Conservation (phyloP, 1,140 invertebrate genomes). For the Holcopasites calliopsidis region DNA sequence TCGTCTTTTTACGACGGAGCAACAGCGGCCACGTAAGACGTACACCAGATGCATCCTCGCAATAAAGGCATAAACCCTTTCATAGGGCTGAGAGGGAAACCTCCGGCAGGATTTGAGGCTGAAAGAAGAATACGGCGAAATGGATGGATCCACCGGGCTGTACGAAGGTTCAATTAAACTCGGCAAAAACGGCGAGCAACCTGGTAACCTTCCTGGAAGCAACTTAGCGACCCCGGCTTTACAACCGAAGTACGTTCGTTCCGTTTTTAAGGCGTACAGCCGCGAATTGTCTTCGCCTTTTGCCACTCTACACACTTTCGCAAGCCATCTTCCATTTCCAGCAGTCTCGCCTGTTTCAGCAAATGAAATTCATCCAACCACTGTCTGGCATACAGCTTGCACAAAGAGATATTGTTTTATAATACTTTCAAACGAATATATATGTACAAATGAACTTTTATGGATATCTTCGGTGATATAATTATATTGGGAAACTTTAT, state of each 20-base stretch:
- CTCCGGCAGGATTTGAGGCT: not conserved
- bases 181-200: conserved; percentile 61
- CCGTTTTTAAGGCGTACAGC: conserved; percentile 39
- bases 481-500: too few species aligned
- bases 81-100: conserved; percentile 59
- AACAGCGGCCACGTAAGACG: not conserved
- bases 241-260: conserved; percentile 32
- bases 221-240: conserved; percentile 56
- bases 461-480: too few species aligned
- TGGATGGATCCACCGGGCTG: conserved; percentile 68
- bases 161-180: conserved; percentile 73
- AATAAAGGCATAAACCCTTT: conserved; percentile 74
- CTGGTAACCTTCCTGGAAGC: conserved; percentile 54
- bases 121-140: conserved; percentile 58
- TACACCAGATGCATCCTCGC: conserved; percentile 54
- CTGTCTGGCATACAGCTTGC: too few species aligned
- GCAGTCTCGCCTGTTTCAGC: too few species aligned
- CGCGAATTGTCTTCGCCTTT: not conserved
- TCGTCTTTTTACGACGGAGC: conserved; percentile 53
- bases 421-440: too few species aligned
- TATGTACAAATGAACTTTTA: too few species aligned
- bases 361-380: too few species aligned
- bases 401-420: too few species aligned
- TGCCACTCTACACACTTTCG: not conserved
- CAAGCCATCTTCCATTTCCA: too few species aligned